A percentile compares a stretch with the other conserved stretches of the same genome.
Evolutionary conservation across 2,888 invertebrate genomes (phyloP).

Genomic region (Cosmia trapezina): DNA sequence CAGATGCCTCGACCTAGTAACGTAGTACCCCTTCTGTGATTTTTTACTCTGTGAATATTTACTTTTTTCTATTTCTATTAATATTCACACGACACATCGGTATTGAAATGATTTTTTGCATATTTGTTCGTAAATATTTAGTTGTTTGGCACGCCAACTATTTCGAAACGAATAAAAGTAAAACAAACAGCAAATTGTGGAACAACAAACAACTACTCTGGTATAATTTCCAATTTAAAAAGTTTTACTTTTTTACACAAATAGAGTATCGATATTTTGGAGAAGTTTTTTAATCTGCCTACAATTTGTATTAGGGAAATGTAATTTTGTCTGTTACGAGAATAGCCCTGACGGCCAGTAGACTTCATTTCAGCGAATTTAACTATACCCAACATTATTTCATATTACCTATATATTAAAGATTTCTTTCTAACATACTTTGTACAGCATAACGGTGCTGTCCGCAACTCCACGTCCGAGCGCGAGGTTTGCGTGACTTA

Average conservation of each 20-base stretch:
- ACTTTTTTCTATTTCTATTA: conserved; percentile 40
- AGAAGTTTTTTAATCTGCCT: conserved; percentile 38
- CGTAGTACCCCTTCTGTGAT: conserved; percentile 12
- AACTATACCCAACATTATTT: not conserved
- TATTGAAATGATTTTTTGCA: conserved; percentile 44
- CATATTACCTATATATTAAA: no score
- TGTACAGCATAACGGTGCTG: not conserved
- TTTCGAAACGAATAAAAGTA: conserved; percentile 33
- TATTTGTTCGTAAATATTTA: conserved; percentile 51
- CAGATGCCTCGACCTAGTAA: not conserved
- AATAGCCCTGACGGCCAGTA: not conserved
- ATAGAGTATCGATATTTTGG: conserved; percentile 19
- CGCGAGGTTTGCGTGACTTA: no score
- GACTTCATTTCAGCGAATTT: not conserved
- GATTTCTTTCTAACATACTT: not conserved
- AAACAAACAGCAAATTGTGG: conserved; percentile 28
- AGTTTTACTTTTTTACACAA: conserved; percentile 20
- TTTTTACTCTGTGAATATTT: not conserved
- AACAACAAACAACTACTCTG: conserved; percentile 24
- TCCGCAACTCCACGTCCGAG: not conserved
- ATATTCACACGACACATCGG: conserved; percentile 54
- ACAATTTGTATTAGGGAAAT: not conserved
- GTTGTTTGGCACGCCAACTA: conserved; percentile 27
- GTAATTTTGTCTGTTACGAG: not conserved
- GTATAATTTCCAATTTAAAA: conserved; percentile 31